Conservation (phyloP, 2,888 invertebrate species). For the Petrolisthes cinctipes region DNA sequence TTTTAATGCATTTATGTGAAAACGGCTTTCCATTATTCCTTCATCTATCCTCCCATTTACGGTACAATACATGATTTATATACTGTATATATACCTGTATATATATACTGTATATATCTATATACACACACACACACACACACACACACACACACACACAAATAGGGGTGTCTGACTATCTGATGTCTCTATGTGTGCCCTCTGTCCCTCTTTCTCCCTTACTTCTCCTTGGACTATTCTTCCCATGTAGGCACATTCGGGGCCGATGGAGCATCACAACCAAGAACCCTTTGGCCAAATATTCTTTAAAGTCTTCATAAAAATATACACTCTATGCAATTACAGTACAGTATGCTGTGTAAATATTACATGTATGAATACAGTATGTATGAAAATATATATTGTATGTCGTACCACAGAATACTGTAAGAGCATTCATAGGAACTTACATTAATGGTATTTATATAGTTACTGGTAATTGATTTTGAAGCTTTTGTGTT, state of each 20-base stretch:
- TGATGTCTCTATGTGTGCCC: neutral
- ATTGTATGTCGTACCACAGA: too few species aligned
- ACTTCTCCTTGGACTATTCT: neutral
- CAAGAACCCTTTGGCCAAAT: neutral
- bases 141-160: too few species aligned
- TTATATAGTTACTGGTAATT: too few species aligned
- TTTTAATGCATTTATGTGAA: conserved; percentile 25
- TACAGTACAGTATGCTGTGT: too few species aligned
- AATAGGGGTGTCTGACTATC: too few species aligned
- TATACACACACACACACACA: neutral
- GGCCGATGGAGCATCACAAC: conserved; percentile 15
- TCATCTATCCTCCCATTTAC: conserved; percentile 6
- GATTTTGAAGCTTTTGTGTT: too few species aligned
- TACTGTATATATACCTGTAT: conserved; percentile 12
- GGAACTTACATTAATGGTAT: too few species aligned
- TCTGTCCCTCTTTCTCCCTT: neutral
- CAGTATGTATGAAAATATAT: too few species aligned
- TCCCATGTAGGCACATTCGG: neutral
- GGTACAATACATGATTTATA: conserved; percentile 24
- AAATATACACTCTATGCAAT: too few species aligned
- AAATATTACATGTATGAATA: too few species aligned
- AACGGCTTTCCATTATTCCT: conserved; percentile 13
- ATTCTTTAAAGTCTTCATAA: too few species aligned
- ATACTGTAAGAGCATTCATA: too few species aligned
- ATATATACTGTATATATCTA: neutral